These are phyloP conservation scores for Zosterops pallidus DNA, from an alignment of 2,113 vertebrate species.

Conservation along the genomic window DNA sequence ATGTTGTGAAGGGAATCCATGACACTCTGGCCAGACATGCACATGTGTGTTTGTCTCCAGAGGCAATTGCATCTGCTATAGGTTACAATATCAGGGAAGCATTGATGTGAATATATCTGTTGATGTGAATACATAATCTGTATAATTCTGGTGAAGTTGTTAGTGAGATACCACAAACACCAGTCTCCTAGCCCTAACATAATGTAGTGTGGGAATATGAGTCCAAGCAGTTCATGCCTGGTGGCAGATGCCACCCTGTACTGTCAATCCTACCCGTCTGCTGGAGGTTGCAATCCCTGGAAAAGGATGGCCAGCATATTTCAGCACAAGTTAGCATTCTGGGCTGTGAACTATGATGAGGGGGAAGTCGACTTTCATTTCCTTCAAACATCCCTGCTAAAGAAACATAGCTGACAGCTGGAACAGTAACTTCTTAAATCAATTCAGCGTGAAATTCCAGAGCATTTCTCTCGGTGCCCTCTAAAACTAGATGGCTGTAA, in stretches of 20 bases:
- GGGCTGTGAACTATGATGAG: background rate
- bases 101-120: too few species aligned
- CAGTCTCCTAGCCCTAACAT: background rate
- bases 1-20: background rate
- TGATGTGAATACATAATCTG: background rate
- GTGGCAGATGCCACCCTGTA: background rate
- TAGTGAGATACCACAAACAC: background rate
- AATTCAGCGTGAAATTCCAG: slow-evolving; percentile 34
- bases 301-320: slow-evolving; percentile 1
- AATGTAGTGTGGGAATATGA: background rate
- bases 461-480: background rate
- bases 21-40: fast-evolving
- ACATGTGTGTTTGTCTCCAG: background rate
- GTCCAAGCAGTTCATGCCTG: background rate
- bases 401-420: slow-evolving; percentile 10
- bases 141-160: background rate
- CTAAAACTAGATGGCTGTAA: slow-evolving; percentile 10
- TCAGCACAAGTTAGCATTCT: background rate
- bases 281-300: background rate
- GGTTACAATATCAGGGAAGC: background rate
- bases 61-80: background rate
- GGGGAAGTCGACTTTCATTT: background rate
- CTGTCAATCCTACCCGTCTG: background rate
- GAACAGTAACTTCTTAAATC: slow-evolving; percentile 12
- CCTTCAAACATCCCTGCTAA: background rate